Evolutionary conservation across 2,797 vertebrate species (phyloP).

Genomic region (Neomorphus geoffroyi): DNA sequence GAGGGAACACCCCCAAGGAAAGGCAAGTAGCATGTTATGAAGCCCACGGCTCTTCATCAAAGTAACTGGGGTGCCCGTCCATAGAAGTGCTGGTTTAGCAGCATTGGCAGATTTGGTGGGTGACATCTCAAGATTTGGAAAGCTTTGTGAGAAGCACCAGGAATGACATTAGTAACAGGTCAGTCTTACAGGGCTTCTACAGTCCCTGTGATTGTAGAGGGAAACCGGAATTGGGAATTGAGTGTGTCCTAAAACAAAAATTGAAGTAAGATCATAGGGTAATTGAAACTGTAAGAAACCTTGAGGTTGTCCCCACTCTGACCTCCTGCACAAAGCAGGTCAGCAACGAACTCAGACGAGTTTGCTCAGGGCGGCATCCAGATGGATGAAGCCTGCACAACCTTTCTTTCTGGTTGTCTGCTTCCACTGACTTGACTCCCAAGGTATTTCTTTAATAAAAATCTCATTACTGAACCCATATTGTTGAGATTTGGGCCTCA

Average conservation of each 20-base stretch:
- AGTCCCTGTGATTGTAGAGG: background rate
- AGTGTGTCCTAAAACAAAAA: background rate
- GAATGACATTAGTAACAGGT: background rate
- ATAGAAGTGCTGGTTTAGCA: background rate
- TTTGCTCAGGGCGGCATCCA: background rate
- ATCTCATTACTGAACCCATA: background rate
- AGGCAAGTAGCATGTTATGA: background rate
- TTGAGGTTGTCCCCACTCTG: background rate
- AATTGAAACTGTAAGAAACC: background rate
- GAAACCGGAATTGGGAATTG: background rate
- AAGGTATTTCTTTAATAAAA: background rate
- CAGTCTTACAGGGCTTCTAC: background rate
- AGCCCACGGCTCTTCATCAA: background rate
- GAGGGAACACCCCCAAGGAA: background rate
- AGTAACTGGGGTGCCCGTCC: background rate
- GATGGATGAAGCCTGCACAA: background rate
- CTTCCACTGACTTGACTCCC: background rate
- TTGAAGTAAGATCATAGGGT: background rate
- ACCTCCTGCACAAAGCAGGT: background rate
- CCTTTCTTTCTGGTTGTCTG: background rate
- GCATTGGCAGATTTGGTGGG: background rate
- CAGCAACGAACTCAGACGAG: background rate
- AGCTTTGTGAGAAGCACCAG: background rate
- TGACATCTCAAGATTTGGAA: background rate
- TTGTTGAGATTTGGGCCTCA: background rate